Conservation (phyloP, 2,113 vertebrate genomes). For the Channa argus region DNA sequence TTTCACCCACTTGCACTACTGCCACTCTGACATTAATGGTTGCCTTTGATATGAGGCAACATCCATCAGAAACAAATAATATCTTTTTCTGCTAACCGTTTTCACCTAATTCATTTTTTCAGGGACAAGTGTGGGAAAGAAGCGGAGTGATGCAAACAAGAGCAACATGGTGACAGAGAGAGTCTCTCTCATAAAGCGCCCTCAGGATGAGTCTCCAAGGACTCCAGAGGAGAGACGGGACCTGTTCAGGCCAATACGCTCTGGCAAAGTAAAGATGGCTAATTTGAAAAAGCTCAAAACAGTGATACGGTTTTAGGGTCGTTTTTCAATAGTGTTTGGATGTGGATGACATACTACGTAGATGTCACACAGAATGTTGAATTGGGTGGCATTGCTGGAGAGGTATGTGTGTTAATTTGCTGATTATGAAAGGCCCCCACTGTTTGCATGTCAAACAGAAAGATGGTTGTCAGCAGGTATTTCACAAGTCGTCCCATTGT, state of each 20-base stretch:
- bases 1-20: constrained; percentile 3
- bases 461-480: not conserved
- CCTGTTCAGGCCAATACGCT: not conserved
- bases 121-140: constrained; percentile 35
- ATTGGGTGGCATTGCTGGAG: no score
- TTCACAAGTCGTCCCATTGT: not conserved
- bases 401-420: no score
- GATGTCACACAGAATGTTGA: no score
- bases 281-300: constrained; percentile 10
- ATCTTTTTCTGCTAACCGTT: constrained; percentile 45
- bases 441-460: no score
- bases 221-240: constrained; percentile 24
- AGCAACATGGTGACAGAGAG: constrained; percentile 32
- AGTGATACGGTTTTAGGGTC: not conserved
- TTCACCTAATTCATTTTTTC: constrained; percentile 53
- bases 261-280: not conserved
- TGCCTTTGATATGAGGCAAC: constrained; percentile 68
- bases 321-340: no score
- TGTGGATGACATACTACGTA: no score
- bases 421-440: no score
- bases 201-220: constrained; percentile 34
- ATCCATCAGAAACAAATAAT: constrained; percentile 62
- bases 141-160: constrained; percentile 57
- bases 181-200: constrained; percentile 46
- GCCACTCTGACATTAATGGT: not conserved